Base-by-base conservation (phyloP, 2,797 vertebrate species). In the Betta splendens region DNA sequence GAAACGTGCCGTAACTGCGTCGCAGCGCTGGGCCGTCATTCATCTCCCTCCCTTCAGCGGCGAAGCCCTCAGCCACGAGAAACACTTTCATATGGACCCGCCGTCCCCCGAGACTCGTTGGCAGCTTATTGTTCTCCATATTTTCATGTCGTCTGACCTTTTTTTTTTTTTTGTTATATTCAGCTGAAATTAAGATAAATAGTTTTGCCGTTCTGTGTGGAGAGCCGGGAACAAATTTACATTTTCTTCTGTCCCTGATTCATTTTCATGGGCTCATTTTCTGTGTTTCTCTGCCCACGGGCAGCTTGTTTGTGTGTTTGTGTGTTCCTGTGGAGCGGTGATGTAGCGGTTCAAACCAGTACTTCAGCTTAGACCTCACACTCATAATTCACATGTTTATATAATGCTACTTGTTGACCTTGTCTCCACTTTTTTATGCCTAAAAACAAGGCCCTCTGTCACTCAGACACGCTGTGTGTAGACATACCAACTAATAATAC, bases 101-200 rank as follows among this genome's bases (percentile, higher is more conserved):
- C 49, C 2, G 44, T 78, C 81, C 75, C 80, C 43, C 0, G 86
- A 79, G 84, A 81, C 72, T 60, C 48, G 53, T 77, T 78, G 69
- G 72, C 72, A 72, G 75, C 66, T 72, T 80, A 85, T 83, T 85
- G 80, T 82, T 83, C 72, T 81, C 39, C 46, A 59, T 69, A 81
- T 74, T 70, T 72, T 73, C 68, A 58, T 63, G 72, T 88, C 70
- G 63, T 36, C 69, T 57, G 59, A 79, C 65, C 52, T 13, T 29
- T 75, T 78, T 79, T 77, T 72, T 65, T 69, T 52, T 13, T 29
- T 75, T 78, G 79, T 77, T 72, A 65, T 69, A 72, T 80, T 70
- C 31, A 1, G 18, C 60, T 80, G 58, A 64, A 84, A 87, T 87
- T 64, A 87, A 88, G 84, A 89, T 83, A 73, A 83, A 87, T 85